Evolutionary conservation across 2,113 vertebrate species (phyloP).

Genomic region (Sander vitreus): DNA sequence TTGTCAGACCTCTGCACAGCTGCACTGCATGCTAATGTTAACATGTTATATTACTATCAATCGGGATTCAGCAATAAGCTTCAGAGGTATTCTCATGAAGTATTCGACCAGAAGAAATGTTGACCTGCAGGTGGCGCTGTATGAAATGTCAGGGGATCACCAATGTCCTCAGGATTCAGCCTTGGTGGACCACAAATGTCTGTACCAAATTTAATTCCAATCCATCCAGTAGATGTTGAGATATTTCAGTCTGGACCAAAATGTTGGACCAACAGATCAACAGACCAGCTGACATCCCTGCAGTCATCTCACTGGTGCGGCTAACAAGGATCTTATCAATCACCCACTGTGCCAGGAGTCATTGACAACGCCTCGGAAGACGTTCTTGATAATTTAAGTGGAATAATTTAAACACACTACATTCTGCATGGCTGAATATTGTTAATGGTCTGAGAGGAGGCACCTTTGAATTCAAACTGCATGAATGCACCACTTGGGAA

Average conservation of each 20-base stretch:
- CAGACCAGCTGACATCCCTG: not conserved
- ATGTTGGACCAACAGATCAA: not conserved
- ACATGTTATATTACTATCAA: not conserved
- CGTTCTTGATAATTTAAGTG: constrained; percentile 32
- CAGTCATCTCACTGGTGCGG: not conserved
- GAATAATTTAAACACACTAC: constrained; percentile 34
- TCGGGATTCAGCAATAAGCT: not conserved
- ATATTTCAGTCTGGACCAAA: constrained; percentile 9
- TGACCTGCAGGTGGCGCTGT: not conserved
- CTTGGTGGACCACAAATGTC: not conserved
- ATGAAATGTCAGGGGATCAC: constrained; percentile 1
- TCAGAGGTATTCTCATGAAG: not conserved
- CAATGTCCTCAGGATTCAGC: constrained; percentile 21
- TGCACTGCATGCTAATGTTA: constrained; percentile 33
- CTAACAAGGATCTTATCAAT: not conserved
- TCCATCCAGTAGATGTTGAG: not conserved
- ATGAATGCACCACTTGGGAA: constrained; percentile 12
- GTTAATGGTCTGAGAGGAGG: not conserved
- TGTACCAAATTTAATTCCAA: not conserved
- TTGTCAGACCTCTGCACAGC: not conserved
- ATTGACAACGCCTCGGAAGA: not conserved
- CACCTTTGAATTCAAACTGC: constrained; percentile 4
- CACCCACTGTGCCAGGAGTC: not conserved
- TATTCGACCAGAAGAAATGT: not conserved
- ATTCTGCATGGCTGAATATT: constrained; percentile 10